phyloP scores from a whole-genome alignment of 1,140 invertebrate species.

The Ceratoteleas bidentatus region DNA sequence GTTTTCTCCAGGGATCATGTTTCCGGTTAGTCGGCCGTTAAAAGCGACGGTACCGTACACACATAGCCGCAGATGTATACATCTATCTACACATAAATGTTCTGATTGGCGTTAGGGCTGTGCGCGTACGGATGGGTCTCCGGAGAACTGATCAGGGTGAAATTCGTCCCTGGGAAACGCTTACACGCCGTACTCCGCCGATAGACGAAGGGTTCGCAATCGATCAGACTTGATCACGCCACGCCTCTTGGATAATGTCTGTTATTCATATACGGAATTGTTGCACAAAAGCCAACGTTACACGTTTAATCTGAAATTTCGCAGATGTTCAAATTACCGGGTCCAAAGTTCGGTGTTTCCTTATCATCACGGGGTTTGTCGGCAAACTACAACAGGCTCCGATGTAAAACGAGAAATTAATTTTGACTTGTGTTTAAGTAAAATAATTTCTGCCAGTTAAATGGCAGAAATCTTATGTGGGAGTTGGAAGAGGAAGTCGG shows the following conservation, averaged over 20 bases:
- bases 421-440: background rate
- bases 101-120: constrained; percentile 66
- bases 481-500: no score
- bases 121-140: constrained; percentile 67
- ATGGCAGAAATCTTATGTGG: no score
- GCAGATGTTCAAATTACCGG: constrained; percentile 24
- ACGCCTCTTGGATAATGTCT: constrained; percentile 50
- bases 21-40: constrained; percentile 66
- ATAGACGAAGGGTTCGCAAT: constrained; percentile 51
- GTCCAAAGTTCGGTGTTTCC: background rate
- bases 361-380: constrained; percentile 6
- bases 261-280: constrained; percentile 48
- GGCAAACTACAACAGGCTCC: no score
- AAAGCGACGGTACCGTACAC: constrained; percentile 67
- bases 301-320: constrained; percentile 30
- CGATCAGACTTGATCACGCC: constrained; percentile 57
- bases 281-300: constrained; percentile 18
- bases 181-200: constrained; percentile 38
- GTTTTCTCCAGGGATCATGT: constrained; percentile 67
- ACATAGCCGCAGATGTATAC: no score
- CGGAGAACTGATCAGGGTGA: constrained; percentile 57
- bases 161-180: constrained; percentile 58
- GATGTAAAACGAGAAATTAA: no score
- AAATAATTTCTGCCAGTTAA: background rate
- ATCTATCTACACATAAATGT: constrained; percentile 51